phyloP scores from a whole-genome alignment of 2,113 vertebrate genomes.

The Burhinus bistriatus region DNA sequence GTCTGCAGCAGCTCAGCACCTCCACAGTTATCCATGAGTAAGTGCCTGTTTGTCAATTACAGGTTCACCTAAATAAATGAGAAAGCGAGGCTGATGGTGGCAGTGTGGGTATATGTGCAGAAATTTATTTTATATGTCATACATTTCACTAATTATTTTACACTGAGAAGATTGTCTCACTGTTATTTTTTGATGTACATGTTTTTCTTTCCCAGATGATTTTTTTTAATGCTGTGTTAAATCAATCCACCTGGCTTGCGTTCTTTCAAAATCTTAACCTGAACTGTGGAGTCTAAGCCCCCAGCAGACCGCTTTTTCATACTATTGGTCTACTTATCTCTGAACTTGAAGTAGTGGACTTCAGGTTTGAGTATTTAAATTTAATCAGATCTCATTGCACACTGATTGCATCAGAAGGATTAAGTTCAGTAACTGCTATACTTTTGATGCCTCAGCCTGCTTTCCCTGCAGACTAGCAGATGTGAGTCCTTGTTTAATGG shows the following conservation, averaged over 20 bases:
- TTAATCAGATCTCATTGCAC: background rate
- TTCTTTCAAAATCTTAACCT: background rate
- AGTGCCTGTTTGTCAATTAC: background rate
- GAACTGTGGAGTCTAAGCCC: background rate
- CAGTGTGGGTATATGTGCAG: slow-evolving; percentile 8
- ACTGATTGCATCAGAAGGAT: slow-evolving; percentile 28
- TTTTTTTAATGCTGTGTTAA: slow-evolving; percentile 41
- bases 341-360: slow-evolving; percentile 16
- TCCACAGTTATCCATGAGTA: background rate
- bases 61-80: background rate
- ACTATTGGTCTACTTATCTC: slow-evolving; percentile 9
- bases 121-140: background rate
- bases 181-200: background rate
- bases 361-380: slow-evolving; percentile 18
- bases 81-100: background rate
- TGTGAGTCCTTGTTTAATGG: background rate
- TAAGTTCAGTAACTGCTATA: background rate
- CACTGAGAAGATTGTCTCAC: background rate
- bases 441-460: background rate
- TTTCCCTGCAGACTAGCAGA: background rate
- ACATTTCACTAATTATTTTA: slow-evolving; percentile 34
- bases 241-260: background rate
- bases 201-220: slow-evolving; percentile 21
- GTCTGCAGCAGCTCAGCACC: slow-evolving; percentile 15
- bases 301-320: background rate